phyloP scores from a whole-genome alignment of 2,888 invertebrate genomes.

The Stenichneumon culpator region DNA sequence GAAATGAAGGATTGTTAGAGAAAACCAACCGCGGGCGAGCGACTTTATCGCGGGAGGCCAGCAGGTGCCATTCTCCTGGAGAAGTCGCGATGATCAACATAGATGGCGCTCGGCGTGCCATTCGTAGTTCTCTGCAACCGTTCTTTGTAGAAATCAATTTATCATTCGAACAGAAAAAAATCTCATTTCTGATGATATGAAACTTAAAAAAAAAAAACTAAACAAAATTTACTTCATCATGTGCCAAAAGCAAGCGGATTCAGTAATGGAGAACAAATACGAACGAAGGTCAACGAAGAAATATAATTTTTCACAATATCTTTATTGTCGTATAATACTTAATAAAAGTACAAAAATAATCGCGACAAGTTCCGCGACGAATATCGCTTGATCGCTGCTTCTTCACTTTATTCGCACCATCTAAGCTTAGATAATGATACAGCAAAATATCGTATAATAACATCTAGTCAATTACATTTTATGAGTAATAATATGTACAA shows the following conservation, averaged over 20 bases:
- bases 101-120: constrained; percentile 32
- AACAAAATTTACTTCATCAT: background rate
- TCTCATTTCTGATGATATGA: background rate
- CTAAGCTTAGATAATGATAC: constrained; percentile 36
- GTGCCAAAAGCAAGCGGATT: background rate
- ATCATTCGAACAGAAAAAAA: background rate
- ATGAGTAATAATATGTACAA: constrained; percentile 73
- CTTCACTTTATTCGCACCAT: constrained; percentile 59
- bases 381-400: constrained; percentile 66
- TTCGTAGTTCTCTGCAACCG: background rate
- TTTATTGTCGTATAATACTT: constrained; percentile 76
- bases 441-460: constrained; percentile 56
- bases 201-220: background rate
- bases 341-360: constrained; percentile 79
- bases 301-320: constrained; percentile 68
- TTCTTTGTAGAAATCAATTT: constrained; percentile 12
- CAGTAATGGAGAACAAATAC: too few relatives aligned
- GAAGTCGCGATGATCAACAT: background rate
- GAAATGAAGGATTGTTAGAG: background rate
- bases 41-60: constrained; percentile 24
- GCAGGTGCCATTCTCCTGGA: constrained; percentile 11
- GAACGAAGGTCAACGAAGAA: background rate
- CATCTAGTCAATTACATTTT: constrained; percentile 55
- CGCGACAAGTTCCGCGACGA: constrained; percentile 70
- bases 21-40: background rate